Evolutionary conservation across 2,797 vertebrate genomes (phyloP).

Genomic region (Huso huso): DNA sequence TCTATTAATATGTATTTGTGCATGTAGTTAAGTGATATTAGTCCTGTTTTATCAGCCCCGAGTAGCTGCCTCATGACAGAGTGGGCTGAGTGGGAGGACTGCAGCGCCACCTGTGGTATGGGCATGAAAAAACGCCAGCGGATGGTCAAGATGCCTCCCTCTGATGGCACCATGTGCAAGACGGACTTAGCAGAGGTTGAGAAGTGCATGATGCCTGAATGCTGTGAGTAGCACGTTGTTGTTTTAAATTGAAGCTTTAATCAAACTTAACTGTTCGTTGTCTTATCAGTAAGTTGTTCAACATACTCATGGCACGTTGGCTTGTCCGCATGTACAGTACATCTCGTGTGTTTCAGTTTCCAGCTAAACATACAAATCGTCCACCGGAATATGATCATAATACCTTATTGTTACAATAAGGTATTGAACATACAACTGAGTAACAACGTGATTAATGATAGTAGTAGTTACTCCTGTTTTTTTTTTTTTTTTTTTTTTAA

Average conservation of each 20-base stretch:
- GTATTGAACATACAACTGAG: no score
- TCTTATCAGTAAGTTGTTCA: no score
- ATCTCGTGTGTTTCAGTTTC: no score
- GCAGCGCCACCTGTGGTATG: conserved; percentile 92
- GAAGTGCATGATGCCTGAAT: conserved; percentile 98
- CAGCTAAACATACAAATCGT: no score
- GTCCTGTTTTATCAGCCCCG: conserved; percentile 54
- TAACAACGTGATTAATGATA: no score
- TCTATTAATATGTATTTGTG: no score
- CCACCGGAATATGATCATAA: no score
- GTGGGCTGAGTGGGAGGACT: conserved; percentile 93
- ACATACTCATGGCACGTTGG: no score
- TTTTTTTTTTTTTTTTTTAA: not conserved
- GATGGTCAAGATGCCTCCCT: conserved; percentile 90
- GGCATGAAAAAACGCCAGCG: conserved; percentile 87
- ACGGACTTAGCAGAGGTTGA: conserved; percentile 83
- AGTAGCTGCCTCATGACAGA: conserved; percentile 93
- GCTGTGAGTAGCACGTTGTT: conserved; percentile 69
- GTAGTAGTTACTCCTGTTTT: not conserved
- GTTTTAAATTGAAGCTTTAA: no score
- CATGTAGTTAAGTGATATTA: no score
- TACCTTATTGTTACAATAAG: no score
- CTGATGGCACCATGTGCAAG: conserved; percentile 87
- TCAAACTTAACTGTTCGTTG: conserved; percentile 6
- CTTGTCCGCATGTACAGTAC: no score